Percentiles rank a stretch among this genome's conserved stretches.
Evolutionary conservation across 2,888 invertebrate genomes (phyloP).

Genomic region (Alsophila aescularia): DNA sequence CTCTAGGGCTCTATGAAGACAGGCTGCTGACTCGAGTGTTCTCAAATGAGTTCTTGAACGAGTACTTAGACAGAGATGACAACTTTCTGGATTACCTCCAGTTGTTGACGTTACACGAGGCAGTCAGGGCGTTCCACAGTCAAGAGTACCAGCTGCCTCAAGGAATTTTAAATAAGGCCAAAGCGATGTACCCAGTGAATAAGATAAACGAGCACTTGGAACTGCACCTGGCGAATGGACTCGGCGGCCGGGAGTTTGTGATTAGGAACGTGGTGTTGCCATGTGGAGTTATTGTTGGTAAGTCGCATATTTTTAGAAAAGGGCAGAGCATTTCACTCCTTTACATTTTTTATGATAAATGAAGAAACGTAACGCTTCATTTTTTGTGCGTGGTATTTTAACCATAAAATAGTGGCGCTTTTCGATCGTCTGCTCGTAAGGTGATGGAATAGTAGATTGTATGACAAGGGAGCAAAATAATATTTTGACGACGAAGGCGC

Average conservation of each 20-base stretch:
- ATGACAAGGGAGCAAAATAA: too few relatives aligned
- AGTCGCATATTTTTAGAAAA: conserved; percentile 25
- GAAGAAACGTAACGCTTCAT: too few relatives aligned
- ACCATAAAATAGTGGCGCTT: too few relatives aligned
- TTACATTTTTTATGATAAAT: too few relatives aligned
- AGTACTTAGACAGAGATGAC: conserved; percentile 61
- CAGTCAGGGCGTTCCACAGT: conserved; percentile 75
- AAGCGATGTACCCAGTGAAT: conserved; percentile 57
- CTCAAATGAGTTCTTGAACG: conserved; percentile 72
- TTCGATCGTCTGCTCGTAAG: too few relatives aligned
- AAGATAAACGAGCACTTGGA: conserved; percentile 69
- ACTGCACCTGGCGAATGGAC: conserved; percentile 73
- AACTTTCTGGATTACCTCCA: conserved; percentile 75
- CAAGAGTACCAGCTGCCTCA: conserved; percentile 65
- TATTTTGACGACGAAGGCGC: too few relatives aligned
- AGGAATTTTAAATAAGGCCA: conserved; percentile 63
- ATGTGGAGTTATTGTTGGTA: conserved; percentile 83
- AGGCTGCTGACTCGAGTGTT: conserved; percentile 81
- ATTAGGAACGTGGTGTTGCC: conserved; percentile 80
- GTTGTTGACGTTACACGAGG: conserved; percentile 83
- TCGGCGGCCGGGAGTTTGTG: conserved; percentile 85
- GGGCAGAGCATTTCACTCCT: too few relatives aligned
- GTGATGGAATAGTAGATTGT: too few relatives aligned
- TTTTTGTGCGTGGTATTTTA: too few relatives aligned
- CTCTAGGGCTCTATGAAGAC: conserved; percentile 84